These are phyloP conservation scores for Choloepus hoffmanni DNA, from an alignment of 2,113 vertebrate genomes.

Conservation along the genomic window DNA sequence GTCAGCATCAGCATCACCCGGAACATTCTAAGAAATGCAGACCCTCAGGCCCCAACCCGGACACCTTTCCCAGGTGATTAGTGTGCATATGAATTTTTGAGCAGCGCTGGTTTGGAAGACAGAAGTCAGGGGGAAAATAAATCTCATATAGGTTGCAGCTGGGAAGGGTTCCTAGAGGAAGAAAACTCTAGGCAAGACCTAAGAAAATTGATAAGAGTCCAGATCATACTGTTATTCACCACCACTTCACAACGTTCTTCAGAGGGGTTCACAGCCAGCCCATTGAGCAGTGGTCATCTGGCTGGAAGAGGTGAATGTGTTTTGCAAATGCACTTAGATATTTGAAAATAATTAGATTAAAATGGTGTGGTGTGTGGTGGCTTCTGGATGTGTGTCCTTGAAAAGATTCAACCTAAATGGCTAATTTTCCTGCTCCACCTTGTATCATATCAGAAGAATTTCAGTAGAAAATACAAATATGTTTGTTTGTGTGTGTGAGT, in stretches of 20 bases:
- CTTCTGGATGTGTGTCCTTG: not conserved
- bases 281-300: not conserved
- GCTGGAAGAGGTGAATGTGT: not conserved
- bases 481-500: not conserved
- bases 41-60: not conserved
- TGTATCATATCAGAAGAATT: not conserved
- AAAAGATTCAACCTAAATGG: not conserved
- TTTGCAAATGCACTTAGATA: not conserved
- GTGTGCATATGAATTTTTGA: not conserved
- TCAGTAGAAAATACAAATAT: not conserved
- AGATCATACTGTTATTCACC: not conserved
- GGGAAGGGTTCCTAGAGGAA: not conserved
- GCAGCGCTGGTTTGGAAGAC: not conserved
- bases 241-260: not conserved
- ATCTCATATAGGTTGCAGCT: not conserved
- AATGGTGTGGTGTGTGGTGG: not conserved
- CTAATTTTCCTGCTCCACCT: not conserved
- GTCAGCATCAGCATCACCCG: not conserved
- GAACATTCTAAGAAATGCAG: not conserved
- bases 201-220: not conserved
- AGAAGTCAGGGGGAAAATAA: not conserved
- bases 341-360: not conserved
- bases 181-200: not conserved
- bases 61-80: conserved; percentile 6
- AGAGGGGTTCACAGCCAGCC: not conserved